Evolutionary conservation across 92 coral and sea anemone genomes (phyloP).

Genomic region (Zoanthus gigantus): DNA sequence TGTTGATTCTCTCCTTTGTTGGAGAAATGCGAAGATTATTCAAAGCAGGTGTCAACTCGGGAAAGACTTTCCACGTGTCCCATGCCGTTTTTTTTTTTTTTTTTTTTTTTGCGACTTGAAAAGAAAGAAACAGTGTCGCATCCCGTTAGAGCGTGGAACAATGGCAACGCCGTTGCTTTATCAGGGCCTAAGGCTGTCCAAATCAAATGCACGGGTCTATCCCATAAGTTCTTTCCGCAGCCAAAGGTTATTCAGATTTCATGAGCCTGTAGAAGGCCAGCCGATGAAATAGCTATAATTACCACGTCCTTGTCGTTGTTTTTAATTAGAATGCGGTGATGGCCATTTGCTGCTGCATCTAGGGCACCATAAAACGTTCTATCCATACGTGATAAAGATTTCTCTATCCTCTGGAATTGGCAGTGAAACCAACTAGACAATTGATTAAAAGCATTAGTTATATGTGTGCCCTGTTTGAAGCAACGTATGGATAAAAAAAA

Average conservation of each 20-base stretch:
- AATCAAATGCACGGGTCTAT: conserved; percentile 3
- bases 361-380: conserved; percentile 27
- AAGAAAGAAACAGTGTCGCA: conserved; percentile 76
- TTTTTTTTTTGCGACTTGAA: conserved; percentile 63
- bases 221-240: background rate
- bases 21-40: no score
- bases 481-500: background rate
- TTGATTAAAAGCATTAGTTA: background rate
- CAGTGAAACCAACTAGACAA: background rate
- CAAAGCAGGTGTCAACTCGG: conserved; percentile 65
- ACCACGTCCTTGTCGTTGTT: conserved; percentile 5
- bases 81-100: conserved; percentile 4
- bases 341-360: no score
- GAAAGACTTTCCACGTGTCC: conserved; percentile 71
- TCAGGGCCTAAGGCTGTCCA: conserved; percentile 64
- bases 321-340: background rate
- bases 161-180: conserved; percentile 64
- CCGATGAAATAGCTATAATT: conserved; percentile 13
- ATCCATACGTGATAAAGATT: conserved; percentile 53
- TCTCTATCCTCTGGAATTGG: conserved; percentile 45
- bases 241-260: conserved; percentile 9
- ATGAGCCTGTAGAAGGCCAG: conserved; percentile 17
- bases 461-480: background rate
- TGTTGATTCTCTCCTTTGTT: no score
- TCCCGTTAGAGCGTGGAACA: conserved; percentile 78